Base-by-base conservation (phyloP, 1,140 invertebrate species). In the Lycorma delicatula region DNA sequence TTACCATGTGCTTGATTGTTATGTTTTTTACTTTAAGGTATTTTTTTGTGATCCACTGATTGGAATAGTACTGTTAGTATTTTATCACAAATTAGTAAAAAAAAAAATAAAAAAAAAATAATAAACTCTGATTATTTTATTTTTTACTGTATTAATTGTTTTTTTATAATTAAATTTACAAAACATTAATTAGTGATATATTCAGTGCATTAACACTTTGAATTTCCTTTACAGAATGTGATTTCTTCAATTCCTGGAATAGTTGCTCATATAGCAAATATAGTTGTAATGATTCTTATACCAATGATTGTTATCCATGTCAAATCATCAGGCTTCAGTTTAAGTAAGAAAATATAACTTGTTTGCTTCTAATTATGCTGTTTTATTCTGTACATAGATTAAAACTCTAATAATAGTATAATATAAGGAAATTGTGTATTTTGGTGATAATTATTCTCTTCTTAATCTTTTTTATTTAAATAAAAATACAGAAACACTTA, bases 291-390 rank as follows among this genome's bases (percentile, higher is more conserved):
- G 63, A 80, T 92, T 20, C 73, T 83, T 53, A 76, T 92, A 64
- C 89, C 90, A 27, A 87, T 92, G 66, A 79, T 87, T 26, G 79
- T 85, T 11, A 83, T 91, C 48, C 81, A 89, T 69, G 75, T 84
- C 11, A 87, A 85, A 71, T 81, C 80, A 57, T 76, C 82, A 41
- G 81, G 81, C 59, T 89, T 90, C 70, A 89, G 86, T 74, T 79
- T 90, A 72, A 79, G 87, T 90, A 78, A 81, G 80, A 62, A 31
- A 36, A n/a, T 16, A 56, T 67, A 54, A 34, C 48, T 56, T 51
- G 28, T 52, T 60, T 66, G 2, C 58, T 63, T 59, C 51, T 47
- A 36, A 46, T 48, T 63, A 49, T 28, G 6, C 44, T 56, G 23
- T 31, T 29, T 57, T 44, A 47, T 48, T 51, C 41, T 11, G 51